These are phyloP conservation scores for Lasioglossum pauxillum DNA, from an alignment of 2,888 invertebrate genomes.

Conservation along the genomic window DNA sequence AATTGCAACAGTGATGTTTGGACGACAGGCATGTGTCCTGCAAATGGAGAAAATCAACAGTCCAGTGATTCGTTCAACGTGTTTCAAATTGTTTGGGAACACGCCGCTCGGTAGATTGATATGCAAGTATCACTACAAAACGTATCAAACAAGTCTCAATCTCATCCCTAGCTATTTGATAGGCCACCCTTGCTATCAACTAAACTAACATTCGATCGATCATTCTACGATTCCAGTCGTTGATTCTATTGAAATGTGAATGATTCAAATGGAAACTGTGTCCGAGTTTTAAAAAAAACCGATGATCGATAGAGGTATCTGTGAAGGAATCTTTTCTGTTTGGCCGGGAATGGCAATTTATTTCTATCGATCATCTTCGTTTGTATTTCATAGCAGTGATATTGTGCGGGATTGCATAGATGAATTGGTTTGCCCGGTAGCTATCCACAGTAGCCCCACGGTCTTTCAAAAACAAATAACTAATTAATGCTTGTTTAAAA, in stretches of 20 bases:
- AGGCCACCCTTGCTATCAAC: background rate
- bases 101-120: background rate
- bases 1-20: background rate
- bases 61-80: background rate
- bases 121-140: background rate
- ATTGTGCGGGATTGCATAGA: background rate
- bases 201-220: slow-evolving; percentile 31
- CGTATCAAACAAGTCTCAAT: background rate
- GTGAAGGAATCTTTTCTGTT: background rate
- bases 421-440: background rate
- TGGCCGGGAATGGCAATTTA: background rate
- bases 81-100: background rate
- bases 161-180: background rate
- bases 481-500: background rate
- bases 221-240: background rate
- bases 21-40: background rate
- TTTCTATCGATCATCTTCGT: background rate
- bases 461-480: background rate
- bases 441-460: background rate
- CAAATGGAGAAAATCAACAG: background rate
- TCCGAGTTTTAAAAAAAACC: background rate
- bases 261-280: slow-evolving; percentile 1
- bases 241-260: background rate
- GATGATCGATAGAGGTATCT: background rate
- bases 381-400: background rate